Base-by-base conservation (phyloP, 2,888 invertebrate genomes). In the Ommatoiulus sabulosus region DNA sequence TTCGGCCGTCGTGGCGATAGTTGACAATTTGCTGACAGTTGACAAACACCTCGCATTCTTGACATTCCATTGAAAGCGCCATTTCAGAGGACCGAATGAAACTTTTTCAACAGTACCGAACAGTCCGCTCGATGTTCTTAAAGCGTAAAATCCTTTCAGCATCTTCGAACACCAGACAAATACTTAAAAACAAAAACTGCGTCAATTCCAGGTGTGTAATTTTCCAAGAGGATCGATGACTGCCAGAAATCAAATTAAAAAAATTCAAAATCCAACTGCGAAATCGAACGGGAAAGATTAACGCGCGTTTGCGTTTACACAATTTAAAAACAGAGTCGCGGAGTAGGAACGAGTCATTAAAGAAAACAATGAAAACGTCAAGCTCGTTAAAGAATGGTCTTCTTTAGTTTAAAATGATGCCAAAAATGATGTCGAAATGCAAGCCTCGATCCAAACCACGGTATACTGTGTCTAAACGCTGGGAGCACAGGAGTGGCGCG, bases 1-100 rank as follows among this genome's bases (percentile, higher is more conserved):
- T 15, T 44, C 15, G 6, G 89, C 35, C 17, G 84, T 89, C 87
- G 89, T 84, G 10, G 52, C 15, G 15, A 52, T 52, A 52, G 52
- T 15, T 15, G 52, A 52, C 52, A 52, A 52, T 15, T 52, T 52
- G 52, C 52, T 52, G 52, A 52, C 52, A 12, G 15, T 52, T 52
- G 52, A 52, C 52, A 52, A 15, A 15, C 6, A 52, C 52, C 15
- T 52, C 52, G 15, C 8, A 52, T 52, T 52, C 15, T 52, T 52
- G 52, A 15, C 52, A 52, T 52, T 52, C 52, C 52, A 52, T 52
- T 52, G 52, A 52, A 52, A 15, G 3, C 52, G 7, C 52, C 52
- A 52, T 52, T 6, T 7, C 15, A 52, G 52, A 52, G 3, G 52
- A 52, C 52, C 52, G 52, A 6, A 12, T 3, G 52, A 52, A 52